phyloP scores from a whole-genome alignment of 2,797 vertebrate species.

The Hoplostethus atlanticus region DNA sequence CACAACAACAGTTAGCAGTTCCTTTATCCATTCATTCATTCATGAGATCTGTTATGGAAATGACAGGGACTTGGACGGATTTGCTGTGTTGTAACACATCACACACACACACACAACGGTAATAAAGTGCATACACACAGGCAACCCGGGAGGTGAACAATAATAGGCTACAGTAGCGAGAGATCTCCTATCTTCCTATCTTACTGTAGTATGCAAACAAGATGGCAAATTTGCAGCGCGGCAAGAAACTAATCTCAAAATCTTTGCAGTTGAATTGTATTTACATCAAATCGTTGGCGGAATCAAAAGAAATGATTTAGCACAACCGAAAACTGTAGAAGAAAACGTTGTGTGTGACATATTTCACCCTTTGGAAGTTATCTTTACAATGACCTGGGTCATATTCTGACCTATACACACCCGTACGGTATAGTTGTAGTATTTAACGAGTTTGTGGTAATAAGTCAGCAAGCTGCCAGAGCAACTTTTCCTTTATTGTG shows the following conservation, averaged over 20 bases:
- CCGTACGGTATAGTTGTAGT: conserved; percentile 1
- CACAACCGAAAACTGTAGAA: background rate
- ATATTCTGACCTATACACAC: background rate
- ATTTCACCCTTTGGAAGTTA: too few species aligned
- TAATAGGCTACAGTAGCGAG: background rate
- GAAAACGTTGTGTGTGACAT: background rate
- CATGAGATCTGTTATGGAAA: conserved; percentile 80
- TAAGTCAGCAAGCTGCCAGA: conserved; percentile 40
- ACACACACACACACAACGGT: background rate
- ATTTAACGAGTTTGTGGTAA: conserved; percentile 43
- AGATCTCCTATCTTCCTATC: conserved; percentile 35
- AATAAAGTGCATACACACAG: background rate
- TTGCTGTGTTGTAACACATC: conserved; percentile 4
- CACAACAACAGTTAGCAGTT: conserved; percentile 65
- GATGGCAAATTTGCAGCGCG: conserved; percentile 1
- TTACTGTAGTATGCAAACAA: conserved; percentile 59
- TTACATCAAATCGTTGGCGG: conserved; percentile 37
- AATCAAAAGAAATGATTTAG: conserved; percentile 5
- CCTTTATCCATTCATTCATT: conserved; percentile 70
- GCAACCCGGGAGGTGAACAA: conserved; percentile 18
- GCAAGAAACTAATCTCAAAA: conserved; percentile 37
- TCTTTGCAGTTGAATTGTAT: conserved; percentile 43
- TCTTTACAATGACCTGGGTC: background rate
- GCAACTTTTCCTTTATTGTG: conserved; percentile 30
- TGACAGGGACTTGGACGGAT: conserved; percentile 35